Evolutionary conservation across 2,113 vertebrate species (phyloP), one percentile per base, ranked within the genome.

Genomic region (Oncorhynchus keta): DNA sequence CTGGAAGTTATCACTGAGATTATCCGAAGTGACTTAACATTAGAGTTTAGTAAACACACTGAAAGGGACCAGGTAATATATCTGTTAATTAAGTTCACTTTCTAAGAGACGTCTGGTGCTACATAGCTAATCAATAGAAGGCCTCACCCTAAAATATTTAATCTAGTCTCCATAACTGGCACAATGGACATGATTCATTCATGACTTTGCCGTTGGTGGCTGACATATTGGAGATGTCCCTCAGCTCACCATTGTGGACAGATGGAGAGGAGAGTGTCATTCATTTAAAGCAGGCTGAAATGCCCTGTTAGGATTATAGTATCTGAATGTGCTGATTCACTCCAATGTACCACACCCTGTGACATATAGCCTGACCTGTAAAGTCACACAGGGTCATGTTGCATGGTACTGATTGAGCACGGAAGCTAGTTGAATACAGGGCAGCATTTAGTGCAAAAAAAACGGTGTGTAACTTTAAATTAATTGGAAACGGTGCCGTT

Each of bases 111-210:
- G 48, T 48, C 57, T 76, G 95, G 94, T 94, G 93, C 39, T 24
- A 51, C 69, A 57, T 94, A 94, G 95, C 94, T 95, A 95, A 95
- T 95, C 93, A 94, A 93, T 45, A 95, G 94, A 95, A 95, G 95
- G 95, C 55, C 13, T 18, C 14, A 5, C 55, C 13, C 39, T 97
- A 96, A 97, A 95, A 97, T 95, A 96, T 96, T 96, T 95, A 96
- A 95, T 97, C 94, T 96, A 95, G 95, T 96, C 96, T 96, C 96
- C 95, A 95, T 96, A 96, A 95, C 95, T 93, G 95, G 95, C 95
- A 96, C 95, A 96, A 95, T 96, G 95, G 95, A 95, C 95, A 95
- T 95, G 94, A 95, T 95, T 96, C 95, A 97, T 97, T 97, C 96
- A 97, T 97, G 95, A 96, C 95, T 96, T 96, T 95, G 95, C 96